Percentiles rank a stretch among this genome's conserved stretches.
Evolutionary conservation across 2,113 vertebrate genomes (phyloP).

Genomic region (Gasterosteus aculeatus): DNA sequence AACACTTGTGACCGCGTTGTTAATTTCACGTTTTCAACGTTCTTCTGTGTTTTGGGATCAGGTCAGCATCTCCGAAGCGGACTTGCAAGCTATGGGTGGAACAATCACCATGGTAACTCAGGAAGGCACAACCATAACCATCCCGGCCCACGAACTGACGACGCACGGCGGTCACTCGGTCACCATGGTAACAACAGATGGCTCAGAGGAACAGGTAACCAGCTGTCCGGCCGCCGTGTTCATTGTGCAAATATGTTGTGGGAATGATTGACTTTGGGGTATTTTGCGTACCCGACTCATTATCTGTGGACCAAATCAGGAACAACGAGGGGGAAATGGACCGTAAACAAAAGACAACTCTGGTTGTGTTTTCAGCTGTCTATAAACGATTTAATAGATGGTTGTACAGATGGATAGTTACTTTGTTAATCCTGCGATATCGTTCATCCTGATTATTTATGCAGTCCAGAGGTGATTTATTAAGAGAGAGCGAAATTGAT

Average conservation of each 20-base stretch:
- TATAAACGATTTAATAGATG: too few relatives aligned
- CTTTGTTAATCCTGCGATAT: neutral
- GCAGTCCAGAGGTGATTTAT: too few relatives aligned
- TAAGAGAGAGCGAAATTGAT: too few relatives aligned
- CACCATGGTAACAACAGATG: slow-evolving; percentile 94
- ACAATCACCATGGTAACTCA: slow-evolving; percentile 99
- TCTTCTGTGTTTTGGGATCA: slow-evolving; percentile 59
- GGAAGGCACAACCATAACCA: slow-evolving; percentile 97
- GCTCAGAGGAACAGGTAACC: slow-evolving; percentile 91
- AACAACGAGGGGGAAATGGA: too few relatives aligned
- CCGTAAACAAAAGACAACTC: too few relatives aligned
- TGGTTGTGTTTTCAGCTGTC: too few relatives aligned
- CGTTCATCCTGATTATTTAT: too few relatives aligned
- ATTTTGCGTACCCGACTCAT: too few relatives aligned
- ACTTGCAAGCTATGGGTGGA: slow-evolving; percentile 93
- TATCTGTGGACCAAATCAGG: too few relatives aligned
- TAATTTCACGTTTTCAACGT: neutral
- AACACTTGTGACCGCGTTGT: neutral
- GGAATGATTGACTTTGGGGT: too few relatives aligned
- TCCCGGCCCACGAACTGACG: slow-evolving; percentile 93
- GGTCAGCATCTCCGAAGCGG: slow-evolving; percentile 96
- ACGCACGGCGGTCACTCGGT: slow-evolving; percentile 90
- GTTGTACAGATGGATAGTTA: too few relatives aligned
- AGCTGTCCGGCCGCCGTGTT: neutral
- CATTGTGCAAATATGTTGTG: neutral